Conservation (phyloP, 2,888 invertebrate genomes). For the Latrodectus hesperus region DNA sequence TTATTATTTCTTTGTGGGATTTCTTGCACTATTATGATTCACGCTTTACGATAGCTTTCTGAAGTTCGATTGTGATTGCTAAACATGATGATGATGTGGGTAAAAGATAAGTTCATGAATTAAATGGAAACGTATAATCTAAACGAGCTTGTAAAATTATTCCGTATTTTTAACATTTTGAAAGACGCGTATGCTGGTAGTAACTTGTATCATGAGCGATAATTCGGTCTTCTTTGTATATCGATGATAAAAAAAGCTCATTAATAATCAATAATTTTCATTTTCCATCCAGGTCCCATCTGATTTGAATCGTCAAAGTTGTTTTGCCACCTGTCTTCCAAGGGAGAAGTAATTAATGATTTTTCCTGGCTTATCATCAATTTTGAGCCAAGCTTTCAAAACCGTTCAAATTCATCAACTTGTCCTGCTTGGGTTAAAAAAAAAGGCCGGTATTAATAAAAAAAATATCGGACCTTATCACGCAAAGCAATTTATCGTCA, state of each 20-base stretch:
- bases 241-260: background rate
- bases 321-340: constrained; percentile 35
- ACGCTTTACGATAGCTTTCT: no score
- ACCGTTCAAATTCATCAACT: constrained; percentile 28
- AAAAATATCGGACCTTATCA: constrained; percentile 23
- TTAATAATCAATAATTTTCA: constrained; percentile 25
- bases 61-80: no score
- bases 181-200: no score
- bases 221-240: no score
- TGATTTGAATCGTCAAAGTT: constrained; percentile 25
- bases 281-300: background rate
- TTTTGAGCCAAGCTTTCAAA: constrained; percentile 20
- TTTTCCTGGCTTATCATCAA: constrained; percentile 31
- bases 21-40: no score
- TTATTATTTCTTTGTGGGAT: no score
- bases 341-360: constrained; percentile 35
- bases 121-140: no score
- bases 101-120: no score
- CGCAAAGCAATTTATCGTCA: constrained; percentile 32
- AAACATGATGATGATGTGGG: no score
- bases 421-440: background rate
- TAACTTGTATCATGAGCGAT: no score
- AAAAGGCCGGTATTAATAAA: constrained; percentile 4
- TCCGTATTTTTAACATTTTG: no score
- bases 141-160: no score